Evolutionary conservation across 2,113 vertebrate species (phyloP).

Genomic region (Falcunculus frontatus): DNA sequence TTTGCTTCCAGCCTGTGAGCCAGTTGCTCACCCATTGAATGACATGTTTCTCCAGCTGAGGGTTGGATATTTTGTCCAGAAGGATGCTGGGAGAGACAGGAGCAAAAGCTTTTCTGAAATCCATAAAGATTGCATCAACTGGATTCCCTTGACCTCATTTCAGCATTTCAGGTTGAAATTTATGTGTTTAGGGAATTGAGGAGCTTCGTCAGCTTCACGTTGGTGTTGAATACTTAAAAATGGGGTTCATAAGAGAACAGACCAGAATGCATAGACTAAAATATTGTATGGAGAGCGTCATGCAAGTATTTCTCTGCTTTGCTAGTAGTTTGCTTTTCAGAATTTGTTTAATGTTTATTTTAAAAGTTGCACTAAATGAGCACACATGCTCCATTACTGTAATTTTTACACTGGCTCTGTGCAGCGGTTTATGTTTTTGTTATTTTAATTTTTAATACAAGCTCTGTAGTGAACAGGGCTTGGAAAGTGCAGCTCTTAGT

Average conservation of each 20-base stretch:
- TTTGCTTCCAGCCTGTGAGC: rapidly evolving
- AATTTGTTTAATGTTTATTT: background rate
- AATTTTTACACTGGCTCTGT: background rate
- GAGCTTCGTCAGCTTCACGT: background rate
- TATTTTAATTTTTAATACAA: background rate
- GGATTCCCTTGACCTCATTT: background rate
- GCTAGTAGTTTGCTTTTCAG: background rate
- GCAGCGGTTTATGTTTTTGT: background rate
- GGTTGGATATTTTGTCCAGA: background rate
- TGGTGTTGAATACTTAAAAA: background rate
- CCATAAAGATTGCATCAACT: background rate
- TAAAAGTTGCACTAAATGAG: background rate
- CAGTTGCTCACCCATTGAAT: background rate
- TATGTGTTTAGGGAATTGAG: background rate
- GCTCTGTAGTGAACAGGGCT: background rate
- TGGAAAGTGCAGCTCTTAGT: background rate
- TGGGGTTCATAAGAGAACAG: background rate
- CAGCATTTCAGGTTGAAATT: background rate
- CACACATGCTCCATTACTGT: background rate
- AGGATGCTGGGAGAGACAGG: background rate
- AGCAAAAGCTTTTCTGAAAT: background rate
- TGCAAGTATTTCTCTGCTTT: background rate
- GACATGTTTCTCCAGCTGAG: background rate
- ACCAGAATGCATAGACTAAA: background rate
- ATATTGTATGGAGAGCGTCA: rapidly evolving